Conservation (phyloP, 2,888 invertebrate species). For the Heliconius charithonia region DNA sequence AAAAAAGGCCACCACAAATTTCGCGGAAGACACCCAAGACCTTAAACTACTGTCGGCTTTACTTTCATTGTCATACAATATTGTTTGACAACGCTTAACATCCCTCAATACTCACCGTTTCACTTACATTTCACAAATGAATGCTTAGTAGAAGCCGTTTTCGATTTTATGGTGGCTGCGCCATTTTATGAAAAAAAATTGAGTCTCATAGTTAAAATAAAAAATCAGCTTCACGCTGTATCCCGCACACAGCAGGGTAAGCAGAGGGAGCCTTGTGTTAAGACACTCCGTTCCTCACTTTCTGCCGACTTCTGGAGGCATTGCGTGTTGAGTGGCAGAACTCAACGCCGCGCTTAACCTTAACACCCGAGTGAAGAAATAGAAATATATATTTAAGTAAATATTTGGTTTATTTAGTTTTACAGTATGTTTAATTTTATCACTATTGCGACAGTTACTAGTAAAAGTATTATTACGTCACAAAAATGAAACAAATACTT, state of each 20-base stretch:
- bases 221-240: no score
- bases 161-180: not conserved
- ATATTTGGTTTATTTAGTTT: no score
- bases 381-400: no score
- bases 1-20: conserved; percentile 1
- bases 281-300: no score
- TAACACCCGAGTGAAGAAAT: no score
- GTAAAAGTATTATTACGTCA: conserved; percentile 3
- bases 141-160: conserved; percentile 9
- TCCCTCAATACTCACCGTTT: not conserved
- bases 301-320: no score
- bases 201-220: not conserved
- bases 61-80: conserved; percentile 61
- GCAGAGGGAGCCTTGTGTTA: no score
- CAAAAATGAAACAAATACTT: not conserved
- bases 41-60: conserved; percentile 58
- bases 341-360: no score
- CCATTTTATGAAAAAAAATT: not conserved
- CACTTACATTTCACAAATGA: not conserved
- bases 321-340: no score
- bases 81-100: not conserved
- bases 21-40: conserved; percentile 56
- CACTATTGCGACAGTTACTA: not conserved
- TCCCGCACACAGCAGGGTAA: no score
- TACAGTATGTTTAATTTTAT: not conserved